Base-by-base conservation (phyloP, 2,888 invertebrate genomes). In the Drosophila koepferae region DNA sequence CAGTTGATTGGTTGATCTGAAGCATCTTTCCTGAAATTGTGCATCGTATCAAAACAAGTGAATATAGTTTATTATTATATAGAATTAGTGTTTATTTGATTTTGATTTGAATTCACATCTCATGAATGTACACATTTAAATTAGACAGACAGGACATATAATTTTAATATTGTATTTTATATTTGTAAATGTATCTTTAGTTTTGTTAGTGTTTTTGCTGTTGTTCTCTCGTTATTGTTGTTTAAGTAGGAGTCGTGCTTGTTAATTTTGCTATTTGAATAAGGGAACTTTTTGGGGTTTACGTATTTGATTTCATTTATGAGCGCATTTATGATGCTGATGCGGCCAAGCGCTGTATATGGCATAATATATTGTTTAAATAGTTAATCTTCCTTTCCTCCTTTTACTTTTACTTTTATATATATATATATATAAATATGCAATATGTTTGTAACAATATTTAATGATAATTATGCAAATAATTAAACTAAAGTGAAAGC, bases 401-500 rank as follows among this genome's bases (percentile, higher is more conserved):
- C 20, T 16, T 40, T 28, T 28, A 28, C 16, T 28, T 34, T 43
- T 0, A 20, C 10, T 56, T 63, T 75, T 14, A 6, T 40, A 7
- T 40, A 28, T 20, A 20, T 28, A 28, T 28, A 6, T 28, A 28
- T 89, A 89, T 89, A 89, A 85, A 86, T 85, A 88, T 80, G 89
- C 75, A 86, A 86, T 85, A 81, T 89, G 82, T 86, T 85, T 85
- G 69, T 85, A 85, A 85, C 85, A 85, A 85, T 85, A 87, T 84
- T 84, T 80, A 84, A 77, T 80, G 63, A 56, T 84, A 84, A 84
- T 86, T 86, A 86, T 66, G 85, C 85, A 86, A 86, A 86, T 86
- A 86, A 86, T 89, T 89, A 87, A 86, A 86, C 85, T 86, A 89
- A 86, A 89, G 89, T 89, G 85, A 86, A 86, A 86, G 85, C 85